Percentiles rank a stretch among this genome's conserved stretches.
phyloP scores from a whole-genome alignment of 2,113 vertebrate genomes.

The Poeciliopsis prolifica region DNA sequence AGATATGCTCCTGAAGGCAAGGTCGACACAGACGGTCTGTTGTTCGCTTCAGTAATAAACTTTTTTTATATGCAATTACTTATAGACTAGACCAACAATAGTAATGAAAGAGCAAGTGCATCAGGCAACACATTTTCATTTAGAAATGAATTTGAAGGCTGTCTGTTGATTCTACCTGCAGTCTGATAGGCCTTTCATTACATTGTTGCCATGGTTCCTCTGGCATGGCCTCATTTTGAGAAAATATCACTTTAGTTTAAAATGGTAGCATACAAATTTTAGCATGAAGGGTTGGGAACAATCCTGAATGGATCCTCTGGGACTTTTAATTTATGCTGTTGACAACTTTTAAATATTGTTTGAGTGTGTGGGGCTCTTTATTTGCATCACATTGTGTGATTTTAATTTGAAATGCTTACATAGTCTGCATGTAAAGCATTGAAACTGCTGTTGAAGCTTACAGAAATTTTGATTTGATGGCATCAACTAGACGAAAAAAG shows the following conservation, averaged over 20 bases:
- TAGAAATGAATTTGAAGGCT: conserved; percentile 47
- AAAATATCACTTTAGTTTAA: conserved; percentile 20
- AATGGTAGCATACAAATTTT: conserved; percentile 18
- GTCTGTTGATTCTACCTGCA: conserved; percentile 42
- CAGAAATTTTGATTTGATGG: neutral
- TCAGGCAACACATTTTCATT: conserved; percentile 35
- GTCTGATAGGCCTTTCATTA: conserved; percentile 45
- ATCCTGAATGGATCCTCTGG: neutral
- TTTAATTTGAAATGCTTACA: neutral
- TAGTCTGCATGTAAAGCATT: neutral
- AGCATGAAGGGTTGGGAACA: conserved; percentile 1
- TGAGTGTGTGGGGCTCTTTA: neutral
- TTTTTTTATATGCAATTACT: conserved; percentile 43
- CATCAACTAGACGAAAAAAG: neutral
- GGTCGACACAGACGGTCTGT: conserved; percentile 39
- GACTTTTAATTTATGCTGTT: neutral
- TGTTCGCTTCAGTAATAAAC: conserved; percentile 52
- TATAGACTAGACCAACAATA: conserved; percentile 48
- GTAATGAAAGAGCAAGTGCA: conserved; percentile 44
- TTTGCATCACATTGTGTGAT: neutral
- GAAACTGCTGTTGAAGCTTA: too few species aligned
- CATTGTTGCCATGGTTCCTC: conserved; percentile 65
- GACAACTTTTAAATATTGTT: neutral
- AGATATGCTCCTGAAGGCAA: conserved; percentile 44
- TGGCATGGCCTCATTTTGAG: conserved; percentile 37